Evolutionary conservation across 2,888 invertebrate genomes (phyloP).

Genomic region (Agelastica alni): DNA sequence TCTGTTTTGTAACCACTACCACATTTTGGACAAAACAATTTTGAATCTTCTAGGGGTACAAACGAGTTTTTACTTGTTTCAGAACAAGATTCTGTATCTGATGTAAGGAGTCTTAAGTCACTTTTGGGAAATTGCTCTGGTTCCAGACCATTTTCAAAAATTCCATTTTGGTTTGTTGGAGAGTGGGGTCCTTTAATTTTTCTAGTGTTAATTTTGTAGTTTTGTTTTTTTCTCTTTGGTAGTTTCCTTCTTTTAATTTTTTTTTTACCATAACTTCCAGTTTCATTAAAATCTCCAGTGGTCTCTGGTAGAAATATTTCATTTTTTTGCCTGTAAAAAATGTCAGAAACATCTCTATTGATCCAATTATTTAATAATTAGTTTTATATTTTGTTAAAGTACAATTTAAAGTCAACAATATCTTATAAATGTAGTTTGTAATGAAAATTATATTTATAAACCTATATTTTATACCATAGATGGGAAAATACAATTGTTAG

Average conservation of each 20-base stretch:
- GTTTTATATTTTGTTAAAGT: too few relatives aligned
- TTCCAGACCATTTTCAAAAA: slow-evolving; percentile 34
- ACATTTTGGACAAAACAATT: slow-evolving; percentile 42
- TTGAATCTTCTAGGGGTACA: slow-evolving; percentile 31
- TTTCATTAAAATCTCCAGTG: not conserved
- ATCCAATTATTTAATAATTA: too few relatives aligned
- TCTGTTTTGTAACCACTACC: slow-evolving; percentile 43
- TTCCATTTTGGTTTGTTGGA: slow-evolving; percentile 39
- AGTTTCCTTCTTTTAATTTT: slow-evolving; percentile 27
- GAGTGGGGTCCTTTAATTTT: slow-evolving; percentile 33
- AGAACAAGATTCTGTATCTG: slow-evolving; percentile 45
- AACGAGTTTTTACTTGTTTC: slow-evolving; percentile 37
- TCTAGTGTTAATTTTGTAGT: slow-evolving; percentile 38
- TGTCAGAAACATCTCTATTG: too few relatives aligned
- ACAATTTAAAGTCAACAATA: too few relatives aligned
- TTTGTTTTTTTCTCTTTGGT: slow-evolving; percentile 21
- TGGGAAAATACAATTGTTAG: too few relatives aligned
- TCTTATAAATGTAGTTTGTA: too few relatives aligned
- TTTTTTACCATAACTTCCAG: slow-evolving; percentile 2
- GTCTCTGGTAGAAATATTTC: not conserved
- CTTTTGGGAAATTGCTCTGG: slow-evolving; percentile 20
- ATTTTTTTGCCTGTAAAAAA: slow-evolving; percentile 2
- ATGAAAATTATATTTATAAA: too few relatives aligned
- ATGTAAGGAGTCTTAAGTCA: slow-evolving; percentile 35
- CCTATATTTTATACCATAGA: too few relatives aligned